Conservation (phyloP, 2,888 invertebrate genomes). For the Cephus spinipes region DNA sequence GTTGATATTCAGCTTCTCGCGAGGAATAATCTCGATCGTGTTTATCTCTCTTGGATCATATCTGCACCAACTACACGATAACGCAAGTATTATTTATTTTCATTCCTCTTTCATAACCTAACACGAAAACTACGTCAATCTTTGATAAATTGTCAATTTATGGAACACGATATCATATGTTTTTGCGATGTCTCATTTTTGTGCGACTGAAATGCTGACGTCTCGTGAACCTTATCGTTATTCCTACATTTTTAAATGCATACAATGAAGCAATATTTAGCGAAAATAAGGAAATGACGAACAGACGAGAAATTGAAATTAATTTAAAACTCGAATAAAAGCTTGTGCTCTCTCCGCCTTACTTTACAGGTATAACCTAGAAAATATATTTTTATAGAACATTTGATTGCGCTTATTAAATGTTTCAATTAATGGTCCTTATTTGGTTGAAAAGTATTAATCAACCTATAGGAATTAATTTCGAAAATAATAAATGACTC, state of each 20-base stretch:
- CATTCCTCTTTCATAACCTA: background rate
- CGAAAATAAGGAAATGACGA: background rate
- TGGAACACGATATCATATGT: background rate
- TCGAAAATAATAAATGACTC: background rate
- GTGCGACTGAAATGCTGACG: background rate
- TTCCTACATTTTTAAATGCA: background rate
- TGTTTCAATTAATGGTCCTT: background rate
- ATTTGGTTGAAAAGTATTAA: background rate
- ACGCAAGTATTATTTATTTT: background rate
- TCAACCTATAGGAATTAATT: background rate
- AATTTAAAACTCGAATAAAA: background rate
- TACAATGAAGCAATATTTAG: background rate
- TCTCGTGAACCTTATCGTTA: background rate
- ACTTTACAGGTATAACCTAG: background rate
- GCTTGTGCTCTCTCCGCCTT: background rate
- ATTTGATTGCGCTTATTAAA: background rate
- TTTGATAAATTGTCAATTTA: background rate
- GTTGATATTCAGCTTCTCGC: background rate
- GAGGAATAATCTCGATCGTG: background rate
- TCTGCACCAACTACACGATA: background rate
- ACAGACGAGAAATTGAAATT: background rate
- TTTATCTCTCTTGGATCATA: background rate
- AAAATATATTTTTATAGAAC: background rate
- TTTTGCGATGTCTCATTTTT: background rate
- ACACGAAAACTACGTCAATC: background rate